These are phyloP conservation scores for Xestia xanthographa DNA, from an alignment of 2,888 invertebrate genomes.

Conservation along the genomic window DNA sequence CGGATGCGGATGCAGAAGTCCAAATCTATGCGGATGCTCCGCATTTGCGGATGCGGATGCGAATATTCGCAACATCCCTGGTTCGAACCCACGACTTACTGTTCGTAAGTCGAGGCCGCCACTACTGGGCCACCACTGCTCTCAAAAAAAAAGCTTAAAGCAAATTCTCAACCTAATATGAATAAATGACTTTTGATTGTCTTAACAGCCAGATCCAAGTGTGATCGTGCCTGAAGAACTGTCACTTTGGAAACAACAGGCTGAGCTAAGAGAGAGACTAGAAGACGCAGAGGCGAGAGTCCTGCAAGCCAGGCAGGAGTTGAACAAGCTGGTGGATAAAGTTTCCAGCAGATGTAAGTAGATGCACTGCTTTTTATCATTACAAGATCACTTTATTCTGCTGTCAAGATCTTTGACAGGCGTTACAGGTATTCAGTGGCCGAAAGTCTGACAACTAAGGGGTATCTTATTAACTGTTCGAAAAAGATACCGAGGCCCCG, in stretches of 20 bases:
- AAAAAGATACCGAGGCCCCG: too few relatives aligned
- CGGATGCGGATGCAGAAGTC: too few relatives aligned
- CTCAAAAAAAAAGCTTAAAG: too few relatives aligned
- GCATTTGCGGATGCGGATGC: too few relatives aligned
- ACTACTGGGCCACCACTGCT: too few relatives aligned
- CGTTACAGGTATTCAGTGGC: neutral
- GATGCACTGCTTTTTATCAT: neutral
- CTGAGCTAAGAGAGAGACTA: constrained; percentile 74
- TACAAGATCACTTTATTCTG: neutral
- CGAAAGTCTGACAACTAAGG: neutral
- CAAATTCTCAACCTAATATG: neutral
- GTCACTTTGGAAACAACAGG: constrained; percentile 78
- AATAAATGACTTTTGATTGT: neutral
- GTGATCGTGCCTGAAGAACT: constrained; percentile 79
- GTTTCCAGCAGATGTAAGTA: constrained; percentile 80
- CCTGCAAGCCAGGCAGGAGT: constrained; percentile 66
- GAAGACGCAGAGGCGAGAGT: constrained; percentile 73
- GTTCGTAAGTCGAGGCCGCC: too few relatives aligned
- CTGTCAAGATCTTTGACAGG: neutral
- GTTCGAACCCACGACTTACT: too few relatives aligned
- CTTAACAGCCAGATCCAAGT: constrained; percentile 69
- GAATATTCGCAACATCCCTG: too few relatives aligned
- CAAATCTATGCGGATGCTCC: too few relatives aligned
- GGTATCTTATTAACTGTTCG: too few relatives aligned
- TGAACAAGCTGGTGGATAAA: constrained; percentile 76